A percentile compares a stretch with the other conserved stretches of the same genome.
These are phyloP conservation scores for Zelostemma sp. DNA, from an alignment of 1,140 invertebrate species.

Conservation along the genomic window DNA sequence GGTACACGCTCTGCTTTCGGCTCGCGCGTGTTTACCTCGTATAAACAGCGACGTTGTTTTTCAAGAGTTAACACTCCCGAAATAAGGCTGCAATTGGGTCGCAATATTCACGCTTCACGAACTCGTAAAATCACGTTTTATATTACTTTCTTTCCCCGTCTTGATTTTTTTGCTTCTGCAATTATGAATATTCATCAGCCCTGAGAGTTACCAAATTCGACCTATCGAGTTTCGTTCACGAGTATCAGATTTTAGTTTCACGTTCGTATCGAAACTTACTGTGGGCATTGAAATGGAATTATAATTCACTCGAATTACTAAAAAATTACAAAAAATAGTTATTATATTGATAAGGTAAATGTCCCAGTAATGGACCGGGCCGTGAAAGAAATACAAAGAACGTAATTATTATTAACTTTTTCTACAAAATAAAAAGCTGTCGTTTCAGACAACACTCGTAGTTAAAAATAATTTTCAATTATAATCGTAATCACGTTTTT, in stretches of 20 bases:
- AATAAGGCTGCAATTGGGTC: constrained; percentile 8
- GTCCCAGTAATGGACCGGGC: too few relatives aligned
- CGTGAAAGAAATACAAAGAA: too few relatives aligned
- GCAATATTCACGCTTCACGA: not conserved
- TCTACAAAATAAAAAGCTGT: too few relatives aligned
- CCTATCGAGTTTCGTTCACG: not conserved
- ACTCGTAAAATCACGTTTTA: constrained; percentile 2
- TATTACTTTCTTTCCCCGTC: not conserved
- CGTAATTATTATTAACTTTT: too few relatives aligned
- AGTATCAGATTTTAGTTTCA: not conserved
- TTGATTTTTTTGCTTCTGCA: not conserved
- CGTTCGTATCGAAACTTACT: not conserved
- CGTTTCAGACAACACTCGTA: too few relatives aligned
- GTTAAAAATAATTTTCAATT: too few relatives aligned
- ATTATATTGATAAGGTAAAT: too few relatives aligned
- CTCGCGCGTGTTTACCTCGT: not conserved
- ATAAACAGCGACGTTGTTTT: constrained; percentile 2
- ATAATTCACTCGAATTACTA: too few relatives aligned
- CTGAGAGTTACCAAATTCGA: not conserved
- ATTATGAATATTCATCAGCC: not conserved
- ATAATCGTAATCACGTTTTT: too few relatives aligned
- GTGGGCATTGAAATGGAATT: not conserved
- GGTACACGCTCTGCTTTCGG: not conserved
- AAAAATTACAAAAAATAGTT: too few relatives aligned
- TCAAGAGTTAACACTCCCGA: not conserved